Evolutionary conservation across 2,888 invertebrate species (phyloP), one percentile per base, ranked within the genome.

Genomic region (Nymphalis urticae): DNA sequence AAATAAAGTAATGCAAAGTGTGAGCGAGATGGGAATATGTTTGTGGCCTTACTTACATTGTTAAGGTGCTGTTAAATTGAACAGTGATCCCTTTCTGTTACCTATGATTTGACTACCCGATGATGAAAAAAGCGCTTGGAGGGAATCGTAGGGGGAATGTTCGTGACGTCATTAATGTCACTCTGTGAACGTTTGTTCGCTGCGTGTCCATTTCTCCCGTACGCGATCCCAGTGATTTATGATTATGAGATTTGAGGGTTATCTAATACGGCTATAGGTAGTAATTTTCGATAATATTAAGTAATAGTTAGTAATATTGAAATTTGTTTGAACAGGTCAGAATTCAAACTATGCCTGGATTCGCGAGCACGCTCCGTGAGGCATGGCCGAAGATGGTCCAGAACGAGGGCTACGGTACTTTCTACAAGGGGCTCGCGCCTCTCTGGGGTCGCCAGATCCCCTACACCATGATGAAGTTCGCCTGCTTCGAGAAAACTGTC

Each of bases 391-490:
- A 97, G 89, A 98, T 99, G 94, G 94, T 95, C 71, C 92, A 94
- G 75, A 96, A 96, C 74, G 99, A 99, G 88, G 99, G 99, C 68
- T 83, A 97, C 62, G 93, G 94, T 63, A 97, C 98, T 66, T 98
- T 99, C 93, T 99, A 98, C 95, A 99, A 98, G 93, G 98, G 98
- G 66, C 93, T 99, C 73, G 98, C 97, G 61, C 99, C 99, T 56
- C 94, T 99, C 73, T 99, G 99, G 99, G 96, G 97, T 89, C 93
- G 99, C 79, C 99, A 99, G 94, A 99, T 99, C 85, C 99, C 99
- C 0, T 99, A 99, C 95, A 99, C 99, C 76, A 99, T 99, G 99
- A 99, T 99, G 99, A 99, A 99, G 94, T 99, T 99, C 88, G 98
- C 99, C 76, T 99, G 98, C 94, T 99, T 99, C 91, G 99, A 99